Evolutionary conservation across 2,797 vertebrate species (phyloP).

Genomic region (Eremophila alpestris): DNA sequence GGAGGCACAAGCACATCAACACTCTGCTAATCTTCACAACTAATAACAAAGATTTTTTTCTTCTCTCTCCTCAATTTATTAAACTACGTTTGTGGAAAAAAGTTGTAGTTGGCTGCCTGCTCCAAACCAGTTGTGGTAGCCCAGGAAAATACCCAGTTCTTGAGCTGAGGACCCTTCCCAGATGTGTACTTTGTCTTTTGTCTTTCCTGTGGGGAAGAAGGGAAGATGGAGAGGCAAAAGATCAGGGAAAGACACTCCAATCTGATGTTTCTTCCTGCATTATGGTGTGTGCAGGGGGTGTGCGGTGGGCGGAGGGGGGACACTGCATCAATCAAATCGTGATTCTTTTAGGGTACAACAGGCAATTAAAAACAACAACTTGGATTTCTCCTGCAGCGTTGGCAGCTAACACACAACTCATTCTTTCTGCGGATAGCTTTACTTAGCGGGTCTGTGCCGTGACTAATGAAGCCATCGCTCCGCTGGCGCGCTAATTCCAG

Average conservation of each 20-base stretch:
- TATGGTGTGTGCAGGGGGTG: neutral
- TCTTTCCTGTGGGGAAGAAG: neutral
- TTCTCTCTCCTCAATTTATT: neutral
- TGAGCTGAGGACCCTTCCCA: neutral
- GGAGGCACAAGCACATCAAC: neutral
- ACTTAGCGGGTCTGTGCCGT: slow-evolving; percentile 18
- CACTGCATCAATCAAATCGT: neutral
- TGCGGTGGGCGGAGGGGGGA: rapidly evolving
- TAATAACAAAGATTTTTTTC: neutral
- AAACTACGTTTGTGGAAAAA: neutral
- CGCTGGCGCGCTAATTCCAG: neutral
- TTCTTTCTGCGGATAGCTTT: slow-evolving; percentile 18
- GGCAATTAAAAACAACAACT: neutral
- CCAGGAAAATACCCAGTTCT: neutral
- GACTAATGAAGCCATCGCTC: slow-evolving; percentile 41
- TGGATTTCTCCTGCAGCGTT: slow-evolving; percentile 13
- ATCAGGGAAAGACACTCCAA: neutral
- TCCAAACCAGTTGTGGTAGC: neutral
- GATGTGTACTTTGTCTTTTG: neutral
- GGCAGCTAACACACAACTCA: neutral
- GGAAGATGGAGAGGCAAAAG: neutral
- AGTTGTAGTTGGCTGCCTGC: rapidly evolving
- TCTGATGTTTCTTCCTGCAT: neutral
- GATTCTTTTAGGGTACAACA: neutral
- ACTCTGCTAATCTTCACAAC: neutral